Percentiles rank a stretch among this genome's conserved stretches.
phyloP scores from a whole-genome alignment of 2,888 invertebrate genomes.

The Dryomyza anilis region DNA sequence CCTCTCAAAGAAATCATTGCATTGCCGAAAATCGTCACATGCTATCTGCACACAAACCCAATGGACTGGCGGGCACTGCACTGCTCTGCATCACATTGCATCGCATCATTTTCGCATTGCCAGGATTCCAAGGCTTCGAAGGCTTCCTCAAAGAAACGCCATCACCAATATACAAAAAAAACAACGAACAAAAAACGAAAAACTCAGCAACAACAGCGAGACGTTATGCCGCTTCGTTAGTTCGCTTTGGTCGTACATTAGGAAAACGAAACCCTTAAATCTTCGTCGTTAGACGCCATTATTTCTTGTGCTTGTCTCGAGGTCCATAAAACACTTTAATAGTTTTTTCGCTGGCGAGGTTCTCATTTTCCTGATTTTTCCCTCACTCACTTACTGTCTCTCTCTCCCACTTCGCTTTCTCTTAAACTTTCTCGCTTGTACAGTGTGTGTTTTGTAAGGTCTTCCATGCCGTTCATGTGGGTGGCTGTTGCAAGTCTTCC shows the following conservation, averaged over 20 bases:
- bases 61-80: not conserved
- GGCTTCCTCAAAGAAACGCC: no score
- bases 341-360: conserved; percentile 47
- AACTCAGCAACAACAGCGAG: not conserved
- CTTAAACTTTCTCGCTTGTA: no score
- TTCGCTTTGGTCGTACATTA: conserved; percentile 10
- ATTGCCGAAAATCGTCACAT: conserved; percentile 16
- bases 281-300: conserved; percentile 56
- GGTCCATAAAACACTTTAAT: conserved; percentile 61
- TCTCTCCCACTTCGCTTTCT: no score
- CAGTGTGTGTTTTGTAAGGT: conserved; percentile 17
- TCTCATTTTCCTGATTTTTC: conserved; percentile 20
- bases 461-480: conserved; percentile 33
- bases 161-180: no score
- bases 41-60: not conserved
- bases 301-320: conserved; percentile 58
- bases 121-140: no score
- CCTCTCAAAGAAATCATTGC: conserved; percentile 27
- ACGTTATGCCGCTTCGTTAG: not conserved
- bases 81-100: conserved; percentile 2
- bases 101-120: conserved; percentile 16
- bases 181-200: no score
- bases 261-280: conserved; percentile 40
- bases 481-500: not conserved
- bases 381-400: not conserved